Evolutionary conservation across 1,140 invertebrate species (phyloP).

Genomic region (Brachystomella parvula): DNA sequence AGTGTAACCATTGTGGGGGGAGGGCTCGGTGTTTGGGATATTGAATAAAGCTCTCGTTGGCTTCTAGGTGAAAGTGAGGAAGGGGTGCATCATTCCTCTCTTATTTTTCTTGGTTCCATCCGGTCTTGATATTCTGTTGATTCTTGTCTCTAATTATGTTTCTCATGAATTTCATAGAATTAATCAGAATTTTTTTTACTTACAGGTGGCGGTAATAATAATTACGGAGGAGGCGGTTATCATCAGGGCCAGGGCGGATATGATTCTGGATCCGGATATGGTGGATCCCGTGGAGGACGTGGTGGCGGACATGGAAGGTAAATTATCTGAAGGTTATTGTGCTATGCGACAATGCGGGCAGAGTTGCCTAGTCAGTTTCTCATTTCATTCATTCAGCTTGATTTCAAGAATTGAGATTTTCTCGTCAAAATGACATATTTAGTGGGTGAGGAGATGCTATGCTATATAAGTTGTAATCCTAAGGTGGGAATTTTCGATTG

Average conservation of each 20-base stretch:
- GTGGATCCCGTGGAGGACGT: not conserved
- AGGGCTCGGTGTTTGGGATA: no score
- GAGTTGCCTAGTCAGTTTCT: not conserved
- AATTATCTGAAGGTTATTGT: not conserved
- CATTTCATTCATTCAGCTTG: not conserved
- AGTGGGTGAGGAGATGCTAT: not conserved
- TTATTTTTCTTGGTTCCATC: no score
- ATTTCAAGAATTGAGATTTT: no score
- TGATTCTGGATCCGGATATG: not conserved
- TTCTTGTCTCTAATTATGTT: no score
- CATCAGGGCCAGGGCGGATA: not conserved
- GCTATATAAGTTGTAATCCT: not conserved
- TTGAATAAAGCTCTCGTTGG: no score
- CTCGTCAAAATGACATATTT: no score
- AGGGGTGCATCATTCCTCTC: no score
- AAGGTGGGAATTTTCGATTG: not conserved
- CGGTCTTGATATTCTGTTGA: no score
- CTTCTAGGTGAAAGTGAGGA: no score
- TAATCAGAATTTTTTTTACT: not conserved
- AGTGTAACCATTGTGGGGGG: no score
- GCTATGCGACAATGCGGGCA: not conserved
- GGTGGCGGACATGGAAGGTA: conserved; percentile 3
- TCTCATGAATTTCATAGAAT: no score
- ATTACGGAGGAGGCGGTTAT: conserved; percentile 17
- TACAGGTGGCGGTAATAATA: not conserved